Base-by-base conservation (phyloP, 2,113 vertebrate genomes). In the Rhabdornis inornatus region DNA sequence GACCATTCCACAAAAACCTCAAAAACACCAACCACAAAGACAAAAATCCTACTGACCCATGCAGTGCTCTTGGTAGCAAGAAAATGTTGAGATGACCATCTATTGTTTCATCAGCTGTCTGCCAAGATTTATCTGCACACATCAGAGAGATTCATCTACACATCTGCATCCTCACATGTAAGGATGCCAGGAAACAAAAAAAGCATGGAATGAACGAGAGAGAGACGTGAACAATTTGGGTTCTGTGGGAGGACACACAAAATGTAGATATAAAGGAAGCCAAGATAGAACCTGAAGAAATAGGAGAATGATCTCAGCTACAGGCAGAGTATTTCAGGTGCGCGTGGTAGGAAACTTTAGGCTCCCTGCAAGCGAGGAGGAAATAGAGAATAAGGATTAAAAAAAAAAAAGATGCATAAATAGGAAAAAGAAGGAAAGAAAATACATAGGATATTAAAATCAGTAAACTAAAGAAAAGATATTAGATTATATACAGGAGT, bases 401-500 rank as follows among this genome's bases (percentile, higher is more conserved):
- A 33, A 8, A n/a, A 33, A 8, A n/a, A 13, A 82, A 56, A 53
- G 4, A 63, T 14, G 3, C 1, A 50, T 47, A 83, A 65, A 40
- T 9, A 39, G 22, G 20, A 28, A 49, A 66, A 52, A n/a, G 0
- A n/a, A 20, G 6, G 13, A 9, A 37, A 50, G 37, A 61, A 4
- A 57, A 6, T 13, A 16, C 1, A 11, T 28, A 57, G 4, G 7
- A 2, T 15, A 56, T 24, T 57, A 49, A 75, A 82, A 52, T n/a
- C 17, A 63, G 12, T 66, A 74, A 56, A 63, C 10, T 7, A 18
- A 30, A 81, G 13, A 17, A 45, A 63, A 59, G 49, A 45, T 8
- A 15, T 1, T 52, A 52, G 7, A 17, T 55, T 64, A 6, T 42
- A 24, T 4, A 33, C 5, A 44, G 16, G n/a, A 59, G 0, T 13